These are phyloP conservation scores for Spatulosminthurus flaviceps DNA, from an alignment of 2,888 invertebrate species.

Conservation along the genomic window DNA sequence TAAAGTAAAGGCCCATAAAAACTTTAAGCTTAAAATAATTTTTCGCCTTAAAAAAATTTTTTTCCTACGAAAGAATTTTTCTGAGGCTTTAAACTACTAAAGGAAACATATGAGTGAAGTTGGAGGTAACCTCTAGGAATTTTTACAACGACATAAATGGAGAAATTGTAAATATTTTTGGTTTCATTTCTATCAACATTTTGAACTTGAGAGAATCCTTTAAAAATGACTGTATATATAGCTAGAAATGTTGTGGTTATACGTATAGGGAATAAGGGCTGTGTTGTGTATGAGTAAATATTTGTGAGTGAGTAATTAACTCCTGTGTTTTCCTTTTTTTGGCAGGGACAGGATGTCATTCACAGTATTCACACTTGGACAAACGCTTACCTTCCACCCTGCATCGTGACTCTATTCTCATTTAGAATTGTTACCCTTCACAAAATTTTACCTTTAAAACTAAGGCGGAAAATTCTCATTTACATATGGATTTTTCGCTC, in stretches of 20 bases:
- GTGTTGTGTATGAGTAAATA: too few relatives aligned
- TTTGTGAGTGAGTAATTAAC: too few relatives aligned
- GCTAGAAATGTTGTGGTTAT: too few relatives aligned
- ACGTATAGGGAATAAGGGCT: too few relatives aligned
- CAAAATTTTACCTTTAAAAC: background rate
- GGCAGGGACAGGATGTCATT: background rate
- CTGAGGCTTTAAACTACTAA: too few relatives aligned
- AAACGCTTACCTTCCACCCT: slow-evolving; percentile 13
- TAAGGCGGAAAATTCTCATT: background rate
- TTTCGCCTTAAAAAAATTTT: background rate
- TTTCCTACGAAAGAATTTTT: background rate
- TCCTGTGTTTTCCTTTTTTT: too few relatives aligned
- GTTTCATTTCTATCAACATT: background rate
- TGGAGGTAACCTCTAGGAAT: background rate
- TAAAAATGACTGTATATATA: too few relatives aligned
- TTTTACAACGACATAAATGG: background rate
- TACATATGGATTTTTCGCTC: background rate
- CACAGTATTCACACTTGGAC: slow-evolving; percentile 1
- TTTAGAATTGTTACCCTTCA: background rate
- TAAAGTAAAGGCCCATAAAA: too few relatives aligned
- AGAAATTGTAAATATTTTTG: background rate
- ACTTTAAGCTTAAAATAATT: background rate
- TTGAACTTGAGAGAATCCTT: background rate
- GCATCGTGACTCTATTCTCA: background rate
- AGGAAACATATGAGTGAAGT: too few relatives aligned